Base-by-base conservation (phyloP, 2,113 vertebrate species). In the Galbula dea region DNA sequence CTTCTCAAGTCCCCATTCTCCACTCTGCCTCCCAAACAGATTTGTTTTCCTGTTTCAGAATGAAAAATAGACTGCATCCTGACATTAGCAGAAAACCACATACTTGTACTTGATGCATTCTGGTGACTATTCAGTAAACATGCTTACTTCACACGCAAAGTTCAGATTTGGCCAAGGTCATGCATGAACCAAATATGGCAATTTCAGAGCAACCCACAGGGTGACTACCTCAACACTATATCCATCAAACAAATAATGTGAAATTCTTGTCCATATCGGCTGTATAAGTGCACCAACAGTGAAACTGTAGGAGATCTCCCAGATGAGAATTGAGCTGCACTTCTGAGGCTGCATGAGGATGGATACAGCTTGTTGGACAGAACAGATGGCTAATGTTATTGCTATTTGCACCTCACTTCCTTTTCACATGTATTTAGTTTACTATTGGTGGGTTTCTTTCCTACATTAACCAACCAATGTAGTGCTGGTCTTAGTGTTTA, bases 301-400 rank as follows among this genome's bases (percentile, higher is more conserved):
- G 23, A 84, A 77, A 73, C 22, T 7, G 29, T 9, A 58, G 23
- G 23, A 76, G 37, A 46, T 48, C 37, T 22, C 57, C 46, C 22
- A 41, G 61, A 4, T 22, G 20, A 65, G 67, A 75, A 45, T 0
- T 34, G 63, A 83, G 71, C 37, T 62, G 71, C 11, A 11, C 36
- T 48, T 37, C 45, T 2, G 4, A 72, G 63, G 63, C 51, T 65
- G n/a, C 24, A 20, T 11, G 32, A 80, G 71, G 45, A 74, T 24
- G 69, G 75, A 54, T 57, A 83, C 18, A 26, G 23, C 29, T 15
- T 43, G 48, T 5, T 69, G 52, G 67, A 30, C 29, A 57, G 2
- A 3, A 75, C 22, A 63, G 19, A 32, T 14, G 45, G 34, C 62
- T 77, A 12, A 54, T 75, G 86, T 96, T 97, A 97, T 95, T 97